Evolutionary conservation across 1,140 invertebrate genomes (phyloP).

Genomic region (Papilio dardanus): DNA sequence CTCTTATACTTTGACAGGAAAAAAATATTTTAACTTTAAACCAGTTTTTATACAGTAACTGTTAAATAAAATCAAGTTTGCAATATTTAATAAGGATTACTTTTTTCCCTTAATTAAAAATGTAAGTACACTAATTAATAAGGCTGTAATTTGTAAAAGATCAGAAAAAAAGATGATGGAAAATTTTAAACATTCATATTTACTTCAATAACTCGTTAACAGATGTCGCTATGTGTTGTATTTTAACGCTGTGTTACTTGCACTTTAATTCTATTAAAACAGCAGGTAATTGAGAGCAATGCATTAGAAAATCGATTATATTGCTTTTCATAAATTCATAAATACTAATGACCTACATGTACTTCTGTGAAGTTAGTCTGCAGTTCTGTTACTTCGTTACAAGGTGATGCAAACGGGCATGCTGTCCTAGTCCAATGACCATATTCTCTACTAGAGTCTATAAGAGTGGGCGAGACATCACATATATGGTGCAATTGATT

Average conservation of each 20-base stretch:
- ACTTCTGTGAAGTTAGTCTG: too few species aligned
- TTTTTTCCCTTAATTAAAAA: not conserved
- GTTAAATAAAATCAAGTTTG: too few species aligned
- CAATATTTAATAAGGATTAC: too few species aligned
- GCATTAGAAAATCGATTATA: too few species aligned
- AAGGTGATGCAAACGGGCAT: not conserved
- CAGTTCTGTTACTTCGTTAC: too few species aligned
- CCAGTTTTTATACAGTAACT: too few species aligned
- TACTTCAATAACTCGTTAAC: not conserved
- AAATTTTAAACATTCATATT: not conserved
- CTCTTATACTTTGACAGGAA: too few species aligned
- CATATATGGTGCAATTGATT: conserved; percentile 23
- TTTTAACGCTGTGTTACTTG: not conserved
- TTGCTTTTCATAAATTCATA: too few species aligned
- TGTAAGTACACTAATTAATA: not conserved
- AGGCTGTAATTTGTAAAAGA: not conserved
- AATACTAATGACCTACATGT: too few species aligned
- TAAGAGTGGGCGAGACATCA: conserved; percentile 1
- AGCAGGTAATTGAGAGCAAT: too few species aligned
- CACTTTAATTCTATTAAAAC: not conserved
- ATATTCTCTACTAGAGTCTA: not conserved
- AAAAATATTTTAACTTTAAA: too few species aligned
- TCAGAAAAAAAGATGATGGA: not conserved
- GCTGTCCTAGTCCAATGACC: not conserved
- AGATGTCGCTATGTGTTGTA: not conserved